Percentiles rank a stretch among this genome's conserved stretches.
These are phyloP conservation scores for Serilophus lunatus DNA, from an alignment of 2,113 vertebrate species.

Conservation along the genomic window DNA sequence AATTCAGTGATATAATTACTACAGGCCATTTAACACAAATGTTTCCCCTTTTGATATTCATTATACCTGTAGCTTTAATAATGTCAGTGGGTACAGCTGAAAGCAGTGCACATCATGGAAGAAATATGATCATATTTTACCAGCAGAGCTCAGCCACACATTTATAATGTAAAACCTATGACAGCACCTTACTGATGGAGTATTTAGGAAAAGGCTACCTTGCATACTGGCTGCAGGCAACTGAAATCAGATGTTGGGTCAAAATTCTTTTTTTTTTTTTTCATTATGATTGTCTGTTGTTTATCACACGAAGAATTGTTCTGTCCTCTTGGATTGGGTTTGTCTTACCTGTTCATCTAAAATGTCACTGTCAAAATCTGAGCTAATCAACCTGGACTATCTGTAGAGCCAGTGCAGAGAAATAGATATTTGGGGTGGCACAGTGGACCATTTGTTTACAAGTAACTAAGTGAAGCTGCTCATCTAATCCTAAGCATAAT, in stretches of 20 bases:
- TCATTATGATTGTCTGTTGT: neutral
- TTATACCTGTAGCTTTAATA: neutral
- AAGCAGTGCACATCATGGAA: neutral
- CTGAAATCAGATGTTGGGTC: neutral
- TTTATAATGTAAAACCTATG: neutral
- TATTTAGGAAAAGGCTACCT: neutral
- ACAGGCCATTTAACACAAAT: constrained; percentile 37
- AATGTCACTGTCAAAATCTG: neutral
- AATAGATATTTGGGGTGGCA: neutral
- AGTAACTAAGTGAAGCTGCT: neutral
- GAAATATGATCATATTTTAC: neutral
- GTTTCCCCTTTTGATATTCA: constrained; percentile 15
- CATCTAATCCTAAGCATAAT: neutral
- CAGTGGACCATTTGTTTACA: neutral
- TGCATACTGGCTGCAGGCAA: neutral
- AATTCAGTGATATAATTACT: constrained; percentile 19
- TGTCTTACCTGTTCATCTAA: neutral
- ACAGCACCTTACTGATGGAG: neutral
- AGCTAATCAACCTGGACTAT: neutral
- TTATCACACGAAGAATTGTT: neutral
- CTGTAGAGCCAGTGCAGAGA: neutral
- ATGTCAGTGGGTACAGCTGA: neutral
- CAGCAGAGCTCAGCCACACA: neutral
- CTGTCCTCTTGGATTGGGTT: neutral
- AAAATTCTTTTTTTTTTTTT: neutral